These are phyloP conservation scores for Drosophila busckii DNA, from an alignment of 1,140 invertebrate species.

Conservation along the genomic window DNA sequence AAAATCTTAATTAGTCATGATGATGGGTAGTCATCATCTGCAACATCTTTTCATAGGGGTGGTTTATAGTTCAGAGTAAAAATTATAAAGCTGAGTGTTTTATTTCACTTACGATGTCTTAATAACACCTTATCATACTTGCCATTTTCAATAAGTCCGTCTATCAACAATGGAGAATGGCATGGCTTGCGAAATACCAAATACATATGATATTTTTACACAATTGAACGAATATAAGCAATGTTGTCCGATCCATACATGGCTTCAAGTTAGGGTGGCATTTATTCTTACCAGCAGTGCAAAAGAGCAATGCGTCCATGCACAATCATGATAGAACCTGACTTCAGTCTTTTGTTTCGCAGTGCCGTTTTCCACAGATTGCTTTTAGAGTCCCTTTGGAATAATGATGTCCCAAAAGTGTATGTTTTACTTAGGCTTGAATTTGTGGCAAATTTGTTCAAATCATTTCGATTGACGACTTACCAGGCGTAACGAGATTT, in stretches of 20 bases:
- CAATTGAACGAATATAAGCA: too few relatives aligned
- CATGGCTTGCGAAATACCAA: not conserved
- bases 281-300: slow-evolving; percentile 1
- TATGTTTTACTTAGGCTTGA: slow-evolving; percentile 26
- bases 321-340: slow-evolving; percentile 1
- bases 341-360: slow-evolving; percentile 3
- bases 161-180: slow-evolving; percentile 16
- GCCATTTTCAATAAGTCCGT: slow-evolving; percentile 41
- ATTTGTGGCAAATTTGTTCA: slow-evolving; percentile 56
- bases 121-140: too few relatives aligned
- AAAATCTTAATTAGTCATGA: slow-evolving; percentile 31
- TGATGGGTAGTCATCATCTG: not conserved
- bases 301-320: too few relatives aligned
- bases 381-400: slow-evolving; percentile 30
- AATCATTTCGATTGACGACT: slow-evolving; percentile 33
- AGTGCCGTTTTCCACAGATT: slow-evolving; percentile 18
- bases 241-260: too few relatives aligned
- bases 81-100: too few relatives aligned
- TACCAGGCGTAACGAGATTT: not conserved
- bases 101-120: too few relatives aligned
- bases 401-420: slow-evolving; percentile 13
- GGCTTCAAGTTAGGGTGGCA: too few relatives aligned
- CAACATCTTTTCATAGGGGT: too few relatives aligned
- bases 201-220: too few relatives aligned
- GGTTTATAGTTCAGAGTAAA: too few relatives aligned